Conservation (phyloP, 2,888 invertebrate species). For the Athalia rosae region DNA sequence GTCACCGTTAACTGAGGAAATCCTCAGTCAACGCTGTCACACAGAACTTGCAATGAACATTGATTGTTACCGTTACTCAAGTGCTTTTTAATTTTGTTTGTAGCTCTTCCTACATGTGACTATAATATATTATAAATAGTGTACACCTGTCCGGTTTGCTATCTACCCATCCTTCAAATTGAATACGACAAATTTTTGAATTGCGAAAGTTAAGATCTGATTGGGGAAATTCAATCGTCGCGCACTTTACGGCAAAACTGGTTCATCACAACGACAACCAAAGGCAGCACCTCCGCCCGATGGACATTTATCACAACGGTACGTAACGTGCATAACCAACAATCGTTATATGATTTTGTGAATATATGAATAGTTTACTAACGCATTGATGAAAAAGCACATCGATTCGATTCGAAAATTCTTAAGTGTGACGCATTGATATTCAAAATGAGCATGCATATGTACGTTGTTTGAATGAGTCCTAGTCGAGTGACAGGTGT, state of each 20-base stretch:
- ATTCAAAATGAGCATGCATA: not conserved
- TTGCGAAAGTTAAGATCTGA: not conserved
- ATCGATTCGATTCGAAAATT: no score
- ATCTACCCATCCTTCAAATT: not conserved
- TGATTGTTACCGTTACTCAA: not conserved
- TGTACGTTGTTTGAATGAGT: not conserved
- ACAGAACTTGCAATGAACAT: not conserved
- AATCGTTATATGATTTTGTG: no score
- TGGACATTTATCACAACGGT: no score
- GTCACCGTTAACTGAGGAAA: not conserved
- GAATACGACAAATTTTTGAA: not conserved
- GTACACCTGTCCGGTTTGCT: not conserved
- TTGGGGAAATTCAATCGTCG: not conserved
- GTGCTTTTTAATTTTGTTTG: conserved; percentile 1
- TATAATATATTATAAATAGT: conserved; percentile 11
- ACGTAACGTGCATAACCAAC: no score
- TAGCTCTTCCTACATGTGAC: conserved; percentile 8
- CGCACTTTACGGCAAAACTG: no score
- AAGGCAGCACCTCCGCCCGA: no score
- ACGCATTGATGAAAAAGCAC: not conserved
- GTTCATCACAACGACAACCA: no score
- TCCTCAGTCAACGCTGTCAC: not conserved
- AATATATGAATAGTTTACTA: not conserved
- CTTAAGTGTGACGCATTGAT: no score
- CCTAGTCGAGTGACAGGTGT: not conserved